Evolutionary conservation across 1,140 invertebrate species (phyloP).

Genomic region (Ruditapes philippinarum): DNA sequence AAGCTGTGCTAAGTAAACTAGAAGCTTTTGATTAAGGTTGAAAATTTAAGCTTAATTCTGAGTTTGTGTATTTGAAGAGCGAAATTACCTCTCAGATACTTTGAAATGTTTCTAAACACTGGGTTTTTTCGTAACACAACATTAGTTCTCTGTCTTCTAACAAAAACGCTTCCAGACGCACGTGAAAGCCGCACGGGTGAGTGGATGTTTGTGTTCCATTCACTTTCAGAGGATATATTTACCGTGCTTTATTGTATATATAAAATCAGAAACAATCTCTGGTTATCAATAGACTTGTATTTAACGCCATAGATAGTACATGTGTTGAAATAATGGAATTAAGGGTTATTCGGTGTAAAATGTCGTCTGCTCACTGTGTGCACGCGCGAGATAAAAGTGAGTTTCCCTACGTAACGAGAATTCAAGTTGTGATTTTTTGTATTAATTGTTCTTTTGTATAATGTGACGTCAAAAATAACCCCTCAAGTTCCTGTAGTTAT

Average conservation of each 20-base stretch:
- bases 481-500: too few relatives aligned
- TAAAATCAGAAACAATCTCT: slow-evolving; percentile 1
- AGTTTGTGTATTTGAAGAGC: too few relatives aligned
- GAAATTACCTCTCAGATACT: too few relatives aligned
- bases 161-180: slow-evolving; percentile 1
- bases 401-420: slow-evolving; percentile 13
- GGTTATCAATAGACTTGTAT: slow-evolving; percentile 4
- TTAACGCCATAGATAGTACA: slow-evolving; percentile 31
- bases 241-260: slow-evolving; percentile 24
- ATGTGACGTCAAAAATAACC: too few relatives aligned
- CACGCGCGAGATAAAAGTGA: background rate
- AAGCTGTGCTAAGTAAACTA: too few relatives aligned
- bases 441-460: background rate
- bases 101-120: too few relatives aligned
- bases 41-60: too few relatives aligned
- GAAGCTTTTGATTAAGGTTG: too few relatives aligned
- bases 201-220: slow-evolving; percentile 10
- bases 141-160: background rate
- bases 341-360: slow-evolving; percentile 4
- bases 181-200: slow-evolving; percentile 26
- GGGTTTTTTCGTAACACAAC: background rate
- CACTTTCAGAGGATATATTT: slow-evolving; percentile 11
- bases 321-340: slow-evolving; percentile 32
- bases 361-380: background rate
- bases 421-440: slow-evolving; percentile 29